Conservation (phyloP, 2,888 invertebrate genomes). For the Mythimna vitellina region DNA sequence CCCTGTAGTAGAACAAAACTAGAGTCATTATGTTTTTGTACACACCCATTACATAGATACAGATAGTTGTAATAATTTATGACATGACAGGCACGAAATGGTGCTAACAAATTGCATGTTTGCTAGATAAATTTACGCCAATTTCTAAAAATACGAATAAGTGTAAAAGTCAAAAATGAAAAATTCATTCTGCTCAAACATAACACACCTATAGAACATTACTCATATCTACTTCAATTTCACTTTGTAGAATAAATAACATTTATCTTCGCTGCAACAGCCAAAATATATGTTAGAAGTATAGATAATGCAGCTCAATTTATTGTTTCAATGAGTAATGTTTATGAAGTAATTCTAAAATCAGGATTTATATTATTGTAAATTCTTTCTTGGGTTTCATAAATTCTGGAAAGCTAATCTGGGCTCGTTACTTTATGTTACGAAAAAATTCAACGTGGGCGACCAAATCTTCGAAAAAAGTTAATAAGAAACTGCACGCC, state of each 20-base stretch:
- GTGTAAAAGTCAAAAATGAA: constrained; percentile 26
- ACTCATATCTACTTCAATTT: constrained; percentile 22
- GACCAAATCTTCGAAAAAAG: constrained; percentile 45
- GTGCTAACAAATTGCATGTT: constrained; percentile 35
- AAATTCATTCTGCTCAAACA: constrained; percentile 6
- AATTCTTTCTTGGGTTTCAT: constrained; percentile 1
- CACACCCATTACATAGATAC: constrained; percentile 20
- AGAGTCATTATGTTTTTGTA: constrained; percentile 4
- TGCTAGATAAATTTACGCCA: constrained; percentile 18
- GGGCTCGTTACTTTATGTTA: constrained; percentile 20
- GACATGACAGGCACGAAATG: constrained; percentile 28
- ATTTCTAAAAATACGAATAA: constrained; percentile 11
- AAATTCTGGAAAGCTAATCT: constrained; percentile 27
- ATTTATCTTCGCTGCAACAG: constrained; percentile 34
- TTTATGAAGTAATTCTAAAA: constrained; percentile 16
- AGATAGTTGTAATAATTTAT: constrained; percentile 23
- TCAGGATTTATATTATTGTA: background rate
- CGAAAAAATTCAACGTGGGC: constrained; percentile 55
- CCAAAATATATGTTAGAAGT: constrained; percentile 20
- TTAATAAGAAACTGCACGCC: constrained; percentile 57
- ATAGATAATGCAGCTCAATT: constrained; percentile 27
- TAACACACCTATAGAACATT: constrained; percentile 4
- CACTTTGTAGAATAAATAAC: constrained; percentile 35
- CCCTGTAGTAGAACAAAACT: constrained; percentile 1
- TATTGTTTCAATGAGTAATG: constrained; percentile 35